Evolutionary conservation across 2,888 invertebrate genomes (phyloP).

Genomic region (Epinotia nisella): DNA sequence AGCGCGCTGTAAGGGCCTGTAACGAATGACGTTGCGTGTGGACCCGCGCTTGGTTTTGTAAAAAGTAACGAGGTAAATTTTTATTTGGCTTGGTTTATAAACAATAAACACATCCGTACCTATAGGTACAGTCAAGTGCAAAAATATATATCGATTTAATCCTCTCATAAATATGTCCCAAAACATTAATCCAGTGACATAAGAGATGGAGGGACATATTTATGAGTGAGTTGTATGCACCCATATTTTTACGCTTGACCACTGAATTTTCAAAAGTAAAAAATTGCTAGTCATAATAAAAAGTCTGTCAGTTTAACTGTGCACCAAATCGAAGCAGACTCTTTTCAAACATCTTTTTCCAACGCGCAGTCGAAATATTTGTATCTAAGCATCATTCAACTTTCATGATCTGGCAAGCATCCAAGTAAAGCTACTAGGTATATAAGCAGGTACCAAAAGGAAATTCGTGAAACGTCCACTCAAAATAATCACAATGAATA

Average conservation of each 20-base stretch:
- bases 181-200: no score
- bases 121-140: no score
- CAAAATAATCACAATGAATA: conserved; percentile 10
- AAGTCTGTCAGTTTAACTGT: no score
- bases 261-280: not conserved
- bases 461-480: not conserved
- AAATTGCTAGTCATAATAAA: not conserved
- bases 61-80: not conserved
- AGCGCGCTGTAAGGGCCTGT: no score
- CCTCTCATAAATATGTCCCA: no score
- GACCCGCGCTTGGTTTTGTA: not conserved
- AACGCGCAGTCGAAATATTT: conserved; percentile 11
- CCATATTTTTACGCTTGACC: no score
- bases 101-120: no score
- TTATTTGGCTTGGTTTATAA: not conserved
- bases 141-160: no score
- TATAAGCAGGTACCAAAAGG: not conserved
- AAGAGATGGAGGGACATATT: no score
- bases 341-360: not conserved
- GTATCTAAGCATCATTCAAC: conserved; percentile 16
- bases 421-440: not conserved
- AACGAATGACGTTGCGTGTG: not conserved
- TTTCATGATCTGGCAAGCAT: conserved; percentile 15
- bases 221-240: no score
- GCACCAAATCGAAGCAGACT: not conserved